A percentile compares a stretch with the other conserved stretches of the same genome.
Evolutionary conservation across 2,888 invertebrate genomes (phyloP).

Genomic region (Thymelicus lineola): DNA sequence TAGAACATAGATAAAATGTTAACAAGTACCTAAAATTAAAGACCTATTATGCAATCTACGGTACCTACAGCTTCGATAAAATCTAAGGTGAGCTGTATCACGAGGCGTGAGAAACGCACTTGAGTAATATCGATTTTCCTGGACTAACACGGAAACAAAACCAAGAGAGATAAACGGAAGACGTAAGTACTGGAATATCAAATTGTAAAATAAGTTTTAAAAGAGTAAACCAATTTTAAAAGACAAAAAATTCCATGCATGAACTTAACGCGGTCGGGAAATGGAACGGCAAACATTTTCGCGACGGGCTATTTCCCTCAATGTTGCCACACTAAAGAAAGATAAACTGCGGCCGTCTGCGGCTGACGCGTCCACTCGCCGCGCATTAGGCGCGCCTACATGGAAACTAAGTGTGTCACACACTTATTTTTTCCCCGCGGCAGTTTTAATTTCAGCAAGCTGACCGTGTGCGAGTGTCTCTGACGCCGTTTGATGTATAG

Average conservation of each 20-base stretch:
- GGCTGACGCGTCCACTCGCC: conserved; percentile 79
- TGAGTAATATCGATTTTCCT: too few species aligned
- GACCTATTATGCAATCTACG: too few species aligned
- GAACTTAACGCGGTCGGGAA: conserved; percentile 40
- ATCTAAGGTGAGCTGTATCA: too few species aligned
- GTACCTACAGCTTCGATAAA: too few species aligned
- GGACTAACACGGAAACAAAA: not conserved
- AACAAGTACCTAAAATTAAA: too few species aligned
- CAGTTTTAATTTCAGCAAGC: conserved; percentile 79
- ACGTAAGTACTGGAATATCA: not conserved
- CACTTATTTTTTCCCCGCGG: conserved; percentile 79
- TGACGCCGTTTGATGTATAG: conserved; percentile 74
- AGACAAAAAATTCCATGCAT: conserved; percentile 35
- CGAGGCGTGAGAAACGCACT: too few species aligned
- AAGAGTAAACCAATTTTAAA: conserved; percentile 30
- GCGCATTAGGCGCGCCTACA: conserved; percentile 78
- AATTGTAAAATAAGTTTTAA: conserved; percentile 29
- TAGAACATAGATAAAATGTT: too few species aligned
- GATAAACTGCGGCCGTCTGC: conserved; percentile 79
- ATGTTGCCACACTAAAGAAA: conserved; percentile 75
- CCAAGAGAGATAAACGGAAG: not conserved
- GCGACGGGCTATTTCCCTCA: conserved; percentile 68
- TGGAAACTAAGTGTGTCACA: conserved; percentile 76
- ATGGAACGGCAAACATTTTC: conserved; percentile 77
- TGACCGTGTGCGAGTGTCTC: conserved; percentile 68